These are phyloP conservation scores for Papilio elwesi DNA, from an alignment of 2,888 invertebrate genomes.

Conservation along the genomic window DNA sequence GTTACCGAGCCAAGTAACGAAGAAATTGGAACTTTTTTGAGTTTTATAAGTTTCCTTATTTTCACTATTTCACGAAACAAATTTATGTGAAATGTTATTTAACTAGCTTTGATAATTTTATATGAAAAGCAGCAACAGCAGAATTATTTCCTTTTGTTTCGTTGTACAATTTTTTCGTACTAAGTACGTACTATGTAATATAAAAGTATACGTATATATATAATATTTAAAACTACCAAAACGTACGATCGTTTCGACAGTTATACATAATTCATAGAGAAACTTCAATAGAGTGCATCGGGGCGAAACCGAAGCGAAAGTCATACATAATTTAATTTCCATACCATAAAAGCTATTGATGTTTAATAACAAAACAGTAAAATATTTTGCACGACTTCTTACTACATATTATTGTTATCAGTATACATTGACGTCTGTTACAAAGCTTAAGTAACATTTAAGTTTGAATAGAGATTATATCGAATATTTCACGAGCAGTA, in stretches of 20 bases:
- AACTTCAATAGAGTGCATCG: constrained; percentile 1
- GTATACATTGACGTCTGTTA: too few species aligned
- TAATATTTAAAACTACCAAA: neutral
- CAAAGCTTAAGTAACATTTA: too few species aligned
- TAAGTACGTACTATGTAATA: too few species aligned
- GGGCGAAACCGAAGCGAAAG: neutral
- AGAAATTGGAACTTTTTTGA: constrained; percentile 10
- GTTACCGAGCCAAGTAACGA: neutral
- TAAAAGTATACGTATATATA: too few species aligned
- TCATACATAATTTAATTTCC: constrained; percentile 8
- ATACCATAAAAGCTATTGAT: constrained; percentile 7
- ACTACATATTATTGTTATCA: neutral
- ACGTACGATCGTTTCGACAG: neutral
- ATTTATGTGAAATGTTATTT: neutral
- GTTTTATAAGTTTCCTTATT: neutral
- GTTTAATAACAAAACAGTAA: constrained; percentile 5
- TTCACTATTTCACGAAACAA: neutral
- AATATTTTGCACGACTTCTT: neutral
- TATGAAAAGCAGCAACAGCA: too few species aligned
- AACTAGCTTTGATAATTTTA: too few species aligned
- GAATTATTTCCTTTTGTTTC: too few species aligned
- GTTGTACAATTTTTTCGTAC: too few species aligned
- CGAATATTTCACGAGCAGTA: too few species aligned
- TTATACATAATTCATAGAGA: constrained; percentile 15
- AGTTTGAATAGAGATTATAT: too few species aligned